Conservation (phyloP, 2,888 invertebrate species). For the Hirtodrosophila histrioides region DNA sequence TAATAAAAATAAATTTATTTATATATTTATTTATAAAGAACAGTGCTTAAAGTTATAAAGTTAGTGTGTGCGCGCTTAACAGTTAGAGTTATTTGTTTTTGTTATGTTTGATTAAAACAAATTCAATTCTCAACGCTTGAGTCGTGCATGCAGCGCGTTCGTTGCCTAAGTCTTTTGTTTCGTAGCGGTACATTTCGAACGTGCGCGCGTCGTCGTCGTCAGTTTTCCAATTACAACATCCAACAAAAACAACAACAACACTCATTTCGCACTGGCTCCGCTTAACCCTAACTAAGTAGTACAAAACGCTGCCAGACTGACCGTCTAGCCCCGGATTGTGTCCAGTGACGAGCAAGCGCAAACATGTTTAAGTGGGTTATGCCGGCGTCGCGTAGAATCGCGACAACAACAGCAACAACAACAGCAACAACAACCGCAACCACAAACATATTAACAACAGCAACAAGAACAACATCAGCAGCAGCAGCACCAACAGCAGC, state of each 20-base stretch:
- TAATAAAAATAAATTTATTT: conserved; percentile 12
- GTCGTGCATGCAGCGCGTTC: conserved; percentile 66
- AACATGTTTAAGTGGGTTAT: conserved; percentile 80
- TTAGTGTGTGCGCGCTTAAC: conserved; percentile 36
- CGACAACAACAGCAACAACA: conserved; percentile 30
- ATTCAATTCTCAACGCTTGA: conserved; percentile 22
- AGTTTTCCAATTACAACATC: conserved; percentile 44
- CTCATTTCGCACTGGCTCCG: conserved; percentile 40
- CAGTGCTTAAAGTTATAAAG: conserved; percentile 17
- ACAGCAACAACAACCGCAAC: conserved; percentile 32
- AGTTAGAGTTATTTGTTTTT: conserved; percentile 32
- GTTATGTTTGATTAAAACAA: conserved; percentile 18
- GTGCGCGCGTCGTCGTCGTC: conserved; percentile 35
- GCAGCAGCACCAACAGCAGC: conserved; percentile 19
- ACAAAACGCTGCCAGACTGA: conserved; percentile 49
- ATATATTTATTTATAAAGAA: conserved; percentile 12
- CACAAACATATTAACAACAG: conserved; percentile 23
- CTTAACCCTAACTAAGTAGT: conserved; percentile 27
- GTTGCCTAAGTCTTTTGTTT: conserved; percentile 34
- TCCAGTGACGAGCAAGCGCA: conserved; percentile 50
- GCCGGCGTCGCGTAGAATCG: conserved; percentile 61
- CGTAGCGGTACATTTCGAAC: conserved; percentile 49
- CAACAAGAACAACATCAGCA: conserved; percentile 23
- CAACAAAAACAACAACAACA: conserved; percentile 14
- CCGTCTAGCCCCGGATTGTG: conserved; percentile 47